These are phyloP conservation scores for Delia radicum DNA, from an alignment of 1,140 invertebrate species.

Conservation along the genomic window DNA sequence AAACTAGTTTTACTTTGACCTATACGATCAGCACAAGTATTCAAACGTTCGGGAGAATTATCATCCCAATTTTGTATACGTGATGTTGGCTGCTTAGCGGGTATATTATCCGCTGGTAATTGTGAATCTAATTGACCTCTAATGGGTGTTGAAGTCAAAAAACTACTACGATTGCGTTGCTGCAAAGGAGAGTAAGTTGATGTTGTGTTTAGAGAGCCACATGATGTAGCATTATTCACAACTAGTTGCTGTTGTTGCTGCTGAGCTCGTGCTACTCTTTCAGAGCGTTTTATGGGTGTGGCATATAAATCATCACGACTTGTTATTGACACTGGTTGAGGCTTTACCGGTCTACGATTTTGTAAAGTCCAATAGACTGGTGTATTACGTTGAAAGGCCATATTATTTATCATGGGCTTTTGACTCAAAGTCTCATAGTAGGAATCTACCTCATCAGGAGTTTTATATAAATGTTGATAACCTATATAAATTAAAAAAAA, in stretches of 20 bases:
- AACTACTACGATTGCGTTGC: constrained; percentile 57
- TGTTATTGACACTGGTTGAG: constrained; percentile 27
- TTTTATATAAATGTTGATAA: constrained; percentile 56
- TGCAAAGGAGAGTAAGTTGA: constrained; percentile 65
- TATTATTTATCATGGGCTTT: background rate
- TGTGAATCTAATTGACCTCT: constrained; percentile 27
- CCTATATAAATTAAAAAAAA: constrained; percentile 32
- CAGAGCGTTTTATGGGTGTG: constrained; percentile 49
- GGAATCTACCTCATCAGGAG: constrained; percentile 14
- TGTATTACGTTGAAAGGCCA: constrained; percentile 45
- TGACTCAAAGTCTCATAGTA: constrained; percentile 25
- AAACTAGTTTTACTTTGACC: constrained; percentile 69
- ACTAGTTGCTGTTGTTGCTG: constrained; percentile 21
- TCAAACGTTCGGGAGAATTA: constrained; percentile 60
- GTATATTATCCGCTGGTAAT: constrained; percentile 31
- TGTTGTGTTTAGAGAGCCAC: constrained; percentile 51
- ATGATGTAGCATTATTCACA: constrained; percentile 12
- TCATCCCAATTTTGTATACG: constrained; percentile 41
- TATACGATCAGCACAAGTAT: constrained; percentile 61
- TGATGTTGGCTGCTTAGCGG: constrained; percentile 42
- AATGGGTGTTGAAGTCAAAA: constrained; percentile 63
- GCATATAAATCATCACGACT: constrained; percentile 54
- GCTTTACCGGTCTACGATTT: constrained; percentile 42
- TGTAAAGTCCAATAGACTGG: constrained; percentile 56
- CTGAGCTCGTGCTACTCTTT: constrained; percentile 42